Base-by-base conservation (phyloP, 92 coral and sea anemone genomes). In the Micromussa lordhowensis region DNA sequence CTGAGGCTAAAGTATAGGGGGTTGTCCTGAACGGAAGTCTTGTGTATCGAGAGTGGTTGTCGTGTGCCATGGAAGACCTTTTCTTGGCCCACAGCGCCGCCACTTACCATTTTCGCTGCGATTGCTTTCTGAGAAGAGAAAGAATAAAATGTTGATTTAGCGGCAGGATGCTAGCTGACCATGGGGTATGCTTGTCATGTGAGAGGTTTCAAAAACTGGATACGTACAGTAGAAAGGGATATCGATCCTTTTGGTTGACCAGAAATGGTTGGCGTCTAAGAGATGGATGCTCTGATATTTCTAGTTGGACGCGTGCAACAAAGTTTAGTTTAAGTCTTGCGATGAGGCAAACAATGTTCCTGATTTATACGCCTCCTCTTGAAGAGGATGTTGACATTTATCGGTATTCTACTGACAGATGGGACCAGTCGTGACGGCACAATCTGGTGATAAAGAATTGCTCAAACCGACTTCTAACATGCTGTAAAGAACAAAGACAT, bases 101-200 rank as follows among this genome's bases (percentile, higher is more conserved):
- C 38, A 49, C 30, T 19, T 51, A 48, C 19, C 32, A 8, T 58
- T 29, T 49, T 51, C 48, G 51, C 44, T 18, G 26, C 24, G 32
- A 30, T 17, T 66, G n/a, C 75, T n/a, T 38, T 40, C 78, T 73
- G 78, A 21, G 59, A 66, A 40, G 69, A 69, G 21, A 29, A 68
- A 68, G 49, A 82, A 48, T 69, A 82, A 82, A 82, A 51, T 82
- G 64, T 32, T 68, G 66, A 82, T 30, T 82, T 51, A 82, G 53
- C 86, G 26, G 78, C 57, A 69, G 86, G 86, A 82, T 17, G 18
- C 77, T 73, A 68, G 68, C 78, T 69, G 75, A 66, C 85, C 85
- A 8, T 82, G 85, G 76, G 86, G 86, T 68, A 68, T 17, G 8
- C 19, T 16, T 82, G 77, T 28, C 35, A 82, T 82, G 2, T 70